These are phyloP conservation scores for Stegastes partitus DNA, from an alignment of 2,113 vertebrate genomes.

Conservation along the genomic window DNA sequence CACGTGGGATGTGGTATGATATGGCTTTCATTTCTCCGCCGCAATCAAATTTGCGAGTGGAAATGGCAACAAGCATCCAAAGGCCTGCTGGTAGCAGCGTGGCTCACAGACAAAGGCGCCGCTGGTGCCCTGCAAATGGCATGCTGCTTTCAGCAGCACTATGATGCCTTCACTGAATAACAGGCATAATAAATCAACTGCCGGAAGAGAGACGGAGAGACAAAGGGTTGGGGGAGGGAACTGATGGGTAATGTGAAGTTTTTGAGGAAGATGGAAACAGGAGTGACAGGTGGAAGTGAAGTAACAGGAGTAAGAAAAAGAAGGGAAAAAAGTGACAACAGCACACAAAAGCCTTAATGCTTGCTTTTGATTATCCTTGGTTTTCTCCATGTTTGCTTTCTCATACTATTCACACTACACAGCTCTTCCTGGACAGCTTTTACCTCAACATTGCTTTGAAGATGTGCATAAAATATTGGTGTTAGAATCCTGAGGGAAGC, in stretches of 20 bases:
- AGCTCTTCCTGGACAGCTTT: slow-evolving; percentile 18
- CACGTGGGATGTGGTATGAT: slow-evolving; percentile 60
- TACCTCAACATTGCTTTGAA: slow-evolving; percentile 3
- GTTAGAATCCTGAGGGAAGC: slow-evolving; percentile 9
- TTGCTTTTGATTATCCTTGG: slow-evolving; percentile 7
- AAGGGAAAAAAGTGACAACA: background rate
- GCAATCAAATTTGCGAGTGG: slow-evolving; percentile 78
- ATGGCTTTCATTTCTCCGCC: slow-evolving; percentile 67
- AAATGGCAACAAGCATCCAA: slow-evolving; percentile 59
- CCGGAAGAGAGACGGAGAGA: slow-evolving; percentile 48
- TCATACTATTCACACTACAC: background rate
- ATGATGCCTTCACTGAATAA: slow-evolving; percentile 65
- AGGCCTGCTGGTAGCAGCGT: slow-evolving; percentile 76
- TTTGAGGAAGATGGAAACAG: slow-evolving; percentile 16
- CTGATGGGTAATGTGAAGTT: slow-evolving; percentile 1
- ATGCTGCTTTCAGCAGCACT: slow-evolving; percentile 57
- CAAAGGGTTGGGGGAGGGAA: background rate
- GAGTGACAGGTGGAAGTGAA: slow-evolving; percentile 21
- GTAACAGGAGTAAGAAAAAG: background rate
- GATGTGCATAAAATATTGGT: slow-evolving; percentile 10
- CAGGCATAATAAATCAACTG: slow-evolving; percentile 70
- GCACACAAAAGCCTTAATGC: background rate
- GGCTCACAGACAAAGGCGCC: slow-evolving; percentile 58
- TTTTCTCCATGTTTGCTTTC: slow-evolving; percentile 6
- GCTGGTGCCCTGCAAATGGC: slow-evolving; percentile 67